Evolutionary conservation across 2,888 invertebrate genomes (phyloP).

Genomic region (Carcina quercana): DNA sequence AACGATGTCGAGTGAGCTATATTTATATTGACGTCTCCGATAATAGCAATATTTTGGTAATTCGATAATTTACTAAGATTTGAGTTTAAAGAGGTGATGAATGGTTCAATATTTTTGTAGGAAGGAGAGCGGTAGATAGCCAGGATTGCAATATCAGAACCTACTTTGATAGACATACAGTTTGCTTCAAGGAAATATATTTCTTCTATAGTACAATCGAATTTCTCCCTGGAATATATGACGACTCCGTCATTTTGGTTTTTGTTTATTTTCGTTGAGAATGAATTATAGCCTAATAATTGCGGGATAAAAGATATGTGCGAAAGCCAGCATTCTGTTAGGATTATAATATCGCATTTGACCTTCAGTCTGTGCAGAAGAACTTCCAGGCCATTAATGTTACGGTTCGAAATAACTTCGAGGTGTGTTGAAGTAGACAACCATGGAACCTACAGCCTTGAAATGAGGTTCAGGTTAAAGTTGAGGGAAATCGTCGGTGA

Average conservation of each 20-base stretch:
- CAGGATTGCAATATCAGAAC: slow-evolving; percentile 1
- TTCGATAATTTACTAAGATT: background rate
- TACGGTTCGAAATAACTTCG: too few species aligned
- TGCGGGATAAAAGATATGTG: background rate
- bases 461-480: too few species aligned
- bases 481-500: too few species aligned
- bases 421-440: too few species aligned
- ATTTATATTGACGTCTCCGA: slow-evolving; percentile 12
- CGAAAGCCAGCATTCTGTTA: slow-evolving; percentile 1
- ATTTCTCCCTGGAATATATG: background rate
- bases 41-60: slow-evolving; percentile 5
- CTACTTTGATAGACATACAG: slow-evolving; percentile 6
- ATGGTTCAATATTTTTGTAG: too few species aligned
- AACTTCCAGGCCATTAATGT: background rate
- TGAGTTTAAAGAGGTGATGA: too few species aligned
- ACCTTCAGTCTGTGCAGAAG: background rate
- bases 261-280: background rate
- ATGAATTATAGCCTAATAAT: background rate
- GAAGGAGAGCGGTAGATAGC: slow-evolving; percentile 5
- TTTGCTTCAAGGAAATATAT: slow-evolving; percentile 4
- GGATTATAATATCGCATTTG: background rate
- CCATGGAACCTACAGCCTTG: too few species aligned
- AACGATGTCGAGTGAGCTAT: background rate
- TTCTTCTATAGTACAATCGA: slow-evolving; percentile 4
- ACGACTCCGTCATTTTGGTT: slow-evolving; percentile 9